These are phyloP conservation scores for Panthera leo DNA, from an alignment of 2,113 vertebrate genomes.

Conservation along the genomic window DNA sequence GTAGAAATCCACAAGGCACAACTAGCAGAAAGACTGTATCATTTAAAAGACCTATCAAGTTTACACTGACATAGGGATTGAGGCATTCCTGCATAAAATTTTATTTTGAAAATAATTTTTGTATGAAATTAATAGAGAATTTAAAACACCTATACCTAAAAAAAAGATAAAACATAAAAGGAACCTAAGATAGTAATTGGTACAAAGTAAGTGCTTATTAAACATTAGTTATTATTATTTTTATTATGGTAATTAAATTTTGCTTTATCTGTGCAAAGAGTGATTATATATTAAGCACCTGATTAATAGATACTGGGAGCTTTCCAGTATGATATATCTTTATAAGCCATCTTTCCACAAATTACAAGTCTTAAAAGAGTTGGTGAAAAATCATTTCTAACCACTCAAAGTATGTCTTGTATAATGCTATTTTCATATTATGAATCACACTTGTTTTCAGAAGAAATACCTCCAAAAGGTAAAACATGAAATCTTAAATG, in stretches of 20 bases:
- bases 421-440: not conserved
- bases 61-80: not conserved
- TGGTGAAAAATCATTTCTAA: not conserved
- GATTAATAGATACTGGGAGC: not conserved
- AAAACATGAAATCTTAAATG: not conserved
- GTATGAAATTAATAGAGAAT: not conserved
- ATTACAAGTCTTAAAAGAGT: not conserved
- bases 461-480: not conserved
- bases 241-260: not conserved
- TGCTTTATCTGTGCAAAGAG: not conserved
- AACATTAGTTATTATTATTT: not conserved
- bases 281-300: not conserved
- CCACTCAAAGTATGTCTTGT: not conserved
- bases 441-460: not conserved
- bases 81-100: accelerated
- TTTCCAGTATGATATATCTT: not conserved
- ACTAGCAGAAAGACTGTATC: slow-evolving; percentile 57
- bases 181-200: not conserved
- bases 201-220: not conserved
- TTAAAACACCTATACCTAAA: not conserved
- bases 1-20: slow-evolving; percentile 70
- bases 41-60: slow-evolving; percentile 72
- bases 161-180: not conserved
- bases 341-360: not conserved
- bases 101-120: not conserved